Evolutionary conservation across 1,140 invertebrate genomes (phyloP).

Genomic region (Halesus radiatus): DNA sequence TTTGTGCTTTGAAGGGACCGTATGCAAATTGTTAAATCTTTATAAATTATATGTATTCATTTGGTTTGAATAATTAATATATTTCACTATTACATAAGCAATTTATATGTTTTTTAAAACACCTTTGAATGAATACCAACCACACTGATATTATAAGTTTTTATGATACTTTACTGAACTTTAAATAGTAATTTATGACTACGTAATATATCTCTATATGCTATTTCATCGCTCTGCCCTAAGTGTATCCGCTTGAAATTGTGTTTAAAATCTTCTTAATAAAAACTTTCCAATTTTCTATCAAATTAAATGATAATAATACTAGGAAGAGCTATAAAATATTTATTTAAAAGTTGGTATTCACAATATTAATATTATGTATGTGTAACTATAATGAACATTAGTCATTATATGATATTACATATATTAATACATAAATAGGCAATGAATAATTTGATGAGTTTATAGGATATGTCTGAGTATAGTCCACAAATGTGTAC

Average conservation of each 20-base stretch:
- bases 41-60: slow-evolving; percentile 31
- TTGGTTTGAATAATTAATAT: slow-evolving; percentile 28
- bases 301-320: slow-evolving; percentile 9
- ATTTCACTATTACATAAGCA: slow-evolving; percentile 28
- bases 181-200: background rate
- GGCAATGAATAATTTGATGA: slow-evolving; percentile 18
- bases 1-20: background rate
- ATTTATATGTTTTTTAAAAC: slow-evolving; percentile 30
- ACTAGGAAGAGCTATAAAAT: slow-evolving; percentile 3
- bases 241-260: background rate
- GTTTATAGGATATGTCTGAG: slow-evolving; percentile 37
- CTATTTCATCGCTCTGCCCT: background rate
- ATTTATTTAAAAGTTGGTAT: slow-evolving; percentile 13
- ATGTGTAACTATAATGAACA: slow-evolving; percentile 5
- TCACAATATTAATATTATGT: slow-evolving; percentile 27
- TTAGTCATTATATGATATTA: slow-evolving; percentile 25
- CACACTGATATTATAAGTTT: background rate
- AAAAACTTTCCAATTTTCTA: background rate
- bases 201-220: background rate
- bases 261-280: background rate
- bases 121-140: slow-evolving; percentile 24
- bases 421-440: slow-evolving; percentile 17
- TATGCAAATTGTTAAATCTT: slow-evolving; percentile 28
- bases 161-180: background rate
- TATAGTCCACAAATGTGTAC: slow-evolving; percentile 46